A percentile compares a stretch with the other conserved stretches of the same genome.
Conservation (phyloP, 2,797 vertebrate genomes). For the Steatocranus sp. region DNA sequence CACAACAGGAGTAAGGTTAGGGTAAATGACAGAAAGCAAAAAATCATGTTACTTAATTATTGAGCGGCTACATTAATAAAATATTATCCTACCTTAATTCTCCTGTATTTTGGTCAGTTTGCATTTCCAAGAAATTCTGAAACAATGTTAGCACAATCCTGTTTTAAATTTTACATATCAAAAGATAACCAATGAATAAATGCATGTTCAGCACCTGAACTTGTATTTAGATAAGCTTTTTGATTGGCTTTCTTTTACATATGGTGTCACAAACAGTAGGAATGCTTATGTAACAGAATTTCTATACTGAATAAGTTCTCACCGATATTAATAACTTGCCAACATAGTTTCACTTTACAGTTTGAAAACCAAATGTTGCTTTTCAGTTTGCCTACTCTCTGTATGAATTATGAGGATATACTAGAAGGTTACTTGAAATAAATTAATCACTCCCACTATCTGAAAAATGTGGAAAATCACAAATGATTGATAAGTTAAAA, state of each 20-base stretch:
- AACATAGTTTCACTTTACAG: background rate
- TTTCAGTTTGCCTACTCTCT: background rate
- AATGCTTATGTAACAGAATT: background rate
- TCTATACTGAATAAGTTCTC: background rate
- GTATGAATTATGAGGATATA: background rate
- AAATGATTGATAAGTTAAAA: conserved; percentile 44
- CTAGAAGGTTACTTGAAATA: conserved; percentile 11
- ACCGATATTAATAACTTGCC: background rate
- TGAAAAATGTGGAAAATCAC: background rate
- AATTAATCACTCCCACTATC: conserved; percentile 17
- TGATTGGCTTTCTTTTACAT: background rate
- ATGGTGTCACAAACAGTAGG: background rate
- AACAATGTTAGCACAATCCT: background rate
- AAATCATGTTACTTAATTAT: conserved; percentile 58
- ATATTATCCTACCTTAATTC: conserved; percentile 13
- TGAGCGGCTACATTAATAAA: conserved; percentile 42
- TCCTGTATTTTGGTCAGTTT: conserved; percentile 4
- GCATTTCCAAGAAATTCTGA: background rate
- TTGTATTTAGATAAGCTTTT: background rate
- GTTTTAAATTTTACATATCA: background rate
- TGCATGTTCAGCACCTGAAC: background rate
- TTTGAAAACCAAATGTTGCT: background rate
- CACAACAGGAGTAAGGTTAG: conserved; percentile 4
- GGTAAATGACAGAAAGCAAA: conserved; percentile 54
- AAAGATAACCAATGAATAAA: background rate